Conservation (phyloP, 2,797 vertebrate species). For the Chaetodon trifasciatus region DNA sequence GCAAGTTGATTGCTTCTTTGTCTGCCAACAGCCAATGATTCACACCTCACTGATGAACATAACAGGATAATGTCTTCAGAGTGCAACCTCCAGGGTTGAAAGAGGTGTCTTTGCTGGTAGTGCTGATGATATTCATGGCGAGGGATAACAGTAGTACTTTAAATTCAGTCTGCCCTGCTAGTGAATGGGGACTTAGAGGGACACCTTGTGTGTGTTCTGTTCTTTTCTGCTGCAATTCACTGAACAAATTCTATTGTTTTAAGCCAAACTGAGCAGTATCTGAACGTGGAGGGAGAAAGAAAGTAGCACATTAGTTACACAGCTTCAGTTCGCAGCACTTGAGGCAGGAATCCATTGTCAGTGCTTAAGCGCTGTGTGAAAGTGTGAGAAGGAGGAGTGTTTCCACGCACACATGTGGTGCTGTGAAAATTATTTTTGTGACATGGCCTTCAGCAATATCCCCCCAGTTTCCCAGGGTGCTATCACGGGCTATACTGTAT, state of each 20-base stretch:
- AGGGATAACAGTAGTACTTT: conserved; percentile 61
- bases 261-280: conserved; percentile 43
- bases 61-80: conserved; percentile 49
- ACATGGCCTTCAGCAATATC: conserved; percentile 48
- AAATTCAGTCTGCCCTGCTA: conserved; percentile 44
- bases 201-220: conserved; percentile 23
- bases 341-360: conserved; percentile 40
- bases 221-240: conserved; percentile 17
- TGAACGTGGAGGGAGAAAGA: conserved; percentile 44
- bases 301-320: conserved; percentile 44
- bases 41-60: conserved; percentile 70
- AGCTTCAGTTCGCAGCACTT: conserved; percentile 55
- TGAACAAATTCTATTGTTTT: conserved; percentile 27
- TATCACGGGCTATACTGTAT: conserved; percentile 12
- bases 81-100: conserved; percentile 41
- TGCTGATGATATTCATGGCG: conserved; percentile 64
- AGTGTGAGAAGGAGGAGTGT: conserved; percentile 45
- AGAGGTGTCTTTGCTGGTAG: conserved; percentile 27
- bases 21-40: conserved; percentile 56
- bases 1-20: conserved; percentile 56
- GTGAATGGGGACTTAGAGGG: not conserved
- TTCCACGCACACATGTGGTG: conserved; percentile 37
- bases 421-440: conserved; percentile 56
- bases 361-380: conserved; percentile 27
- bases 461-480: conserved; percentile 12